Evolutionary conservation across 2,797 vertebrate species (phyloP), one percentile per base, ranked within the genome.

Genomic region (Thripadectes ignobilis): DNA sequence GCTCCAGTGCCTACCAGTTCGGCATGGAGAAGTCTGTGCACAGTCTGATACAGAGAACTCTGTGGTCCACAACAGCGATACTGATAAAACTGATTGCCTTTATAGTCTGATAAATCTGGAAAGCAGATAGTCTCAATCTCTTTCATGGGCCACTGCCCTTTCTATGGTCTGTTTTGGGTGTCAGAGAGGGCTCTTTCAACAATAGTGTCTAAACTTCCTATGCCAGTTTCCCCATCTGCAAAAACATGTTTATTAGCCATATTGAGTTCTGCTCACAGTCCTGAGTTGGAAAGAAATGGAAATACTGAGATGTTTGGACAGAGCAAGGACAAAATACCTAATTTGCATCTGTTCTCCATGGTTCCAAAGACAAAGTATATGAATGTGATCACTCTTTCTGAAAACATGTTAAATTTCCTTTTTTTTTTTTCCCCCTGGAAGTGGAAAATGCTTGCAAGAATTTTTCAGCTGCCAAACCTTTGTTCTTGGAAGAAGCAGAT

Each of bases 141-240:
- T 65, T 78, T 62, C 83, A 90, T 27, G 68, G 82, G 51, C 39
- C 38, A 58, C 34, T 91, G 65, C 76, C 76, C 39, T 72, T 83
- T 57, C 57, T 88, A 29, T 23, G 30, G 58, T 81, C 61, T 85
- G 27, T 46, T 90, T 8, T 68, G 69, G 73, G 66, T 90, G 81
- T 85, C 75, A 79, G 81, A 87, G 63, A 12, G 24, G 62, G 24
- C 26, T 89, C n/a, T 79, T 93, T 90, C 69, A 85, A 55, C 36
- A 95, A 66, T 48, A 75, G 39, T 5, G 57, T 77, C 72, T 93
- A 61, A 69, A 63, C 57, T 59, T 88, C 45, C 43, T 58, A 24
- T 83, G 91, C 74, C 88, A 92, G 80, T 49, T 96, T 89, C 55
- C 61, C 84, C 85, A 93, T 85, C 71, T 95, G 94, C 81, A 94